Evolutionary conservation across 1,140 invertebrate genomes (phyloP).

Genomic region (Colletes latitarsis): DNA sequence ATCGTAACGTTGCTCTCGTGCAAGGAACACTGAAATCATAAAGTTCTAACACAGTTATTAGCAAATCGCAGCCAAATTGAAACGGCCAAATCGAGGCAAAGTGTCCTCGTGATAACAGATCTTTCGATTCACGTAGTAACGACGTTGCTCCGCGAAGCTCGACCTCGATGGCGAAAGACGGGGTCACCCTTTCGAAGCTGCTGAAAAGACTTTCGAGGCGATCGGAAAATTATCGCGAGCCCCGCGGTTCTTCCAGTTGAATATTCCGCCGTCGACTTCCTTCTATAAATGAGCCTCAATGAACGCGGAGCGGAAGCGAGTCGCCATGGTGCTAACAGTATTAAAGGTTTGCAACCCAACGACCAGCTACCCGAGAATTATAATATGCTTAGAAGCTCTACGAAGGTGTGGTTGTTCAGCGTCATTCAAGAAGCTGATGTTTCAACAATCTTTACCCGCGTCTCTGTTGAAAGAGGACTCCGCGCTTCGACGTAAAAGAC

Average conservation of each 20-base stretch:
- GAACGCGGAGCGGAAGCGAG: slow-evolving; percentile 60
- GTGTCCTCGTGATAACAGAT: too few relatives aligned
- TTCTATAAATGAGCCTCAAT: slow-evolving; percentile 59
- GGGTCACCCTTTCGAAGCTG: not conserved
- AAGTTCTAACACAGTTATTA: too few relatives aligned
- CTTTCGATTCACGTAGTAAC: too few relatives aligned
- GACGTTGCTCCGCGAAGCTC: too few relatives aligned
- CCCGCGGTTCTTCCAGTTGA: not conserved
- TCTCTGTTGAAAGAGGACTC: not conserved
- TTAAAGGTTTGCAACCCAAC: slow-evolving; percentile 71
- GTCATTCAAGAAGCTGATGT: not conserved
- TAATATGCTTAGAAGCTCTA: slow-evolving; percentile 74
- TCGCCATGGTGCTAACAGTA: slow-evolving; percentile 69
- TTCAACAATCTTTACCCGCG: not conserved
- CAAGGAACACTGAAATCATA: too few relatives aligned
- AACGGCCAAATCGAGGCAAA: too few relatives aligned
- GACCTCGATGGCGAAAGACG: not conserved
- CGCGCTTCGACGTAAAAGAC: too few relatives aligned
- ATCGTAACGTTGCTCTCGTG: too few relatives aligned
- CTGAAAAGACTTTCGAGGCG: slow-evolving; percentile 31
- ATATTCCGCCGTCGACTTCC: not conserved
- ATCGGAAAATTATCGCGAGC: slow-evolving; percentile 29
- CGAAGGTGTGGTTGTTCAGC: slow-evolving; percentile 61
- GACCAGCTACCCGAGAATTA: slow-evolving; percentile 67
- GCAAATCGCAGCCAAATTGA: too few relatives aligned